Evolutionary conservation across 1,140 invertebrate genomes (phyloP).

Genomic region (Colletes latitarsis): DNA sequence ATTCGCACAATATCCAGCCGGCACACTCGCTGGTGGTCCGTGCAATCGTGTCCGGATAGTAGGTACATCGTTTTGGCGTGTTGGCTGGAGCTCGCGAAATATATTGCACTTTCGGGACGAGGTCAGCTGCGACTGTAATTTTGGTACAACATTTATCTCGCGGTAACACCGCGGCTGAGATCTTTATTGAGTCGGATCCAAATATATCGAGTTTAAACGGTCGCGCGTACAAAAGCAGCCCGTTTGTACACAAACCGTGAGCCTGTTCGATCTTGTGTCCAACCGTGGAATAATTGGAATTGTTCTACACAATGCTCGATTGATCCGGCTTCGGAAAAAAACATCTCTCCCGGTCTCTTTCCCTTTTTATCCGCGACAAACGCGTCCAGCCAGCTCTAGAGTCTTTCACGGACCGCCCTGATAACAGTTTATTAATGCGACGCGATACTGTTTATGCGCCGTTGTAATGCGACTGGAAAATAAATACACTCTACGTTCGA

Average conservation of each 20-base stretch:
- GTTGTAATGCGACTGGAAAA: background rate
- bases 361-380: no score
- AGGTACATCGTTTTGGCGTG: constrained; percentile 62
- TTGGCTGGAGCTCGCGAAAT: constrained; percentile 50
- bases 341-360: background rate
- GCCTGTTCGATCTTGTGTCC: constrained; percentile 35
- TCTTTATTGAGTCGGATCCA: constrained; percentile 64
- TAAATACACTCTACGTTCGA: background rate
- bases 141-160: constrained; percentile 66
- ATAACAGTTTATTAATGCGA: constrained; percentile 10
- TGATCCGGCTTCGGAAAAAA: background rate
- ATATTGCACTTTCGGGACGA: constrained; percentile 67
- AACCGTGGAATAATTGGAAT: constrained; percentile 38
- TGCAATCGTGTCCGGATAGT: constrained; percentile 56
- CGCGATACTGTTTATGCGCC: background rate
- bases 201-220: constrained; percentile 63
- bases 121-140: constrained; percentile 68
- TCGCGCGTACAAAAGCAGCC: constrained; percentile 42
- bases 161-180: constrained; percentile 61
- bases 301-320: constrained; percentile 25
- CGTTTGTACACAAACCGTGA: constrained; percentile 15
- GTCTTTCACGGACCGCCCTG: background rate
- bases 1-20: constrained; percentile 54
- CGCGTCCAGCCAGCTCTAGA: no score
- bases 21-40: constrained; percentile 1